Conservation (phyloP, 2,113 vertebrate species). For the Melospiza melodia region DNA sequence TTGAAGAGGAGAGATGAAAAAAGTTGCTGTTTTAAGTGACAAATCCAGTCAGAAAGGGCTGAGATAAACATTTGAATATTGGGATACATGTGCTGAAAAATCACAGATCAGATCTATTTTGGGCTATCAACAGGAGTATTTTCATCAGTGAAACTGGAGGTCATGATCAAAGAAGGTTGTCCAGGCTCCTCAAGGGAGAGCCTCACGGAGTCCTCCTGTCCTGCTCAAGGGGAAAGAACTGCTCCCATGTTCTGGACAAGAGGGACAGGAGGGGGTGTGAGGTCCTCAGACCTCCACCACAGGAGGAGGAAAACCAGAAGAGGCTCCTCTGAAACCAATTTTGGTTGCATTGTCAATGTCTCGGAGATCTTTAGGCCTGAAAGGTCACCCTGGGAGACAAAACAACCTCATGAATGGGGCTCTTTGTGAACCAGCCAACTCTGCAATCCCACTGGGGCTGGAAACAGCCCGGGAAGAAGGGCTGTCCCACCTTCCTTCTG, state of each 20-base stretch:
- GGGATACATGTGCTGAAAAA: background rate
- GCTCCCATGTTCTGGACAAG: rapidly evolving
- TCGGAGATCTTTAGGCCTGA: background rate
- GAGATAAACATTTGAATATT: background rate
- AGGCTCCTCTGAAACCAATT: background rate
- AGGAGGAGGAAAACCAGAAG: background rate
- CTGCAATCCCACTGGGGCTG: conserved; percentile 26
- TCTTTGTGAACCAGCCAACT: background rate
- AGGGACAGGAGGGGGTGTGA: background rate
- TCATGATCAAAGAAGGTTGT: background rate
- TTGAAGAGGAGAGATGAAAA: background rate
- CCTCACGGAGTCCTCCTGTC: background rate
- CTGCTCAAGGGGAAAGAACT: rapidly evolving
- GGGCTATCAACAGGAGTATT: background rate
- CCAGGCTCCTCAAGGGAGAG: background rate
- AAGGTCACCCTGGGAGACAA: conserved; percentile 24
- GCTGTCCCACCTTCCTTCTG: conserved; percentile 30
- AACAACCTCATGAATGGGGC: conserved; percentile 20
- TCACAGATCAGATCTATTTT: background rate
- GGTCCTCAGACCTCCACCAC: background rate
- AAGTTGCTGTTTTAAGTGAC: background rate
- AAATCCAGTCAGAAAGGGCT: background rate
- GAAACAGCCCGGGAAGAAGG: conserved; percentile 23
- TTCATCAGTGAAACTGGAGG: background rate
- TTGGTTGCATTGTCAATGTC: background rate